These are phyloP conservation scores for Planococcus citri DNA, from an alignment of 1,140 invertebrate genomes.

Conservation along the genomic window DNA sequence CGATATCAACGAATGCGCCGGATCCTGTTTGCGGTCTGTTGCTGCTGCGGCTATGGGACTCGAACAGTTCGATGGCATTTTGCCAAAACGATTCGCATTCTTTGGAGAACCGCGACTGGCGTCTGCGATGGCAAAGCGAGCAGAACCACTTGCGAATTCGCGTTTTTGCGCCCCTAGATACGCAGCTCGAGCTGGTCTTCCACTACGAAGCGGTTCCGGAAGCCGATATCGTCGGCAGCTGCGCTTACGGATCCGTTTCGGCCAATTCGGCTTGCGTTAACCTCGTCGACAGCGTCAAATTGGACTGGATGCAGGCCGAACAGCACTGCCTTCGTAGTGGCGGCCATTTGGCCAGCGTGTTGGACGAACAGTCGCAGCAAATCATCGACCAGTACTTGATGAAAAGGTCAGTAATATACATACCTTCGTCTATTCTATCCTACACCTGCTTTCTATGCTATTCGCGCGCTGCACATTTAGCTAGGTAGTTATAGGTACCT, in stretches of 20 bases:
- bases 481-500: too few species aligned
- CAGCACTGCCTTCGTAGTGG: constrained; percentile 44
- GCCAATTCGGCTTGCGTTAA: constrained; percentile 46
- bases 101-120: background rate
- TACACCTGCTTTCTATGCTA: too few species aligned
- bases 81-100: background rate
- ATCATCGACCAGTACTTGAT: constrained; percentile 45
- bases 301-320: constrained; percentile 50
- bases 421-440: too few species aligned
- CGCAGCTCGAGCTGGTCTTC: constrained; percentile 22
- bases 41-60: background rate
- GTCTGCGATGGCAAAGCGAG: background rate
- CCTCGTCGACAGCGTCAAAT: constrained; percentile 40
- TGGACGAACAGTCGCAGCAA: constrained; percentile 44
- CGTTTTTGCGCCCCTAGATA: background rate
- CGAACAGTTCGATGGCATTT: background rate
- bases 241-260: constrained; percentile 42
- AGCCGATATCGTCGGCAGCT: constrained; percentile 26
- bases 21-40: background rate
- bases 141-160: background rate
- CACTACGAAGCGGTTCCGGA: constrained; percentile 25
- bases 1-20: background rate
- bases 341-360: constrained; percentile 50
- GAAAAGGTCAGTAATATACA: constrained; percentile 43
- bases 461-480: too few species aligned